A percentile compares a stretch with the other conserved stretches of the same genome.
Evolutionary conservation across 2,113 vertebrate species (phyloP).

Genomic region (Antennarius striatus): DNA sequence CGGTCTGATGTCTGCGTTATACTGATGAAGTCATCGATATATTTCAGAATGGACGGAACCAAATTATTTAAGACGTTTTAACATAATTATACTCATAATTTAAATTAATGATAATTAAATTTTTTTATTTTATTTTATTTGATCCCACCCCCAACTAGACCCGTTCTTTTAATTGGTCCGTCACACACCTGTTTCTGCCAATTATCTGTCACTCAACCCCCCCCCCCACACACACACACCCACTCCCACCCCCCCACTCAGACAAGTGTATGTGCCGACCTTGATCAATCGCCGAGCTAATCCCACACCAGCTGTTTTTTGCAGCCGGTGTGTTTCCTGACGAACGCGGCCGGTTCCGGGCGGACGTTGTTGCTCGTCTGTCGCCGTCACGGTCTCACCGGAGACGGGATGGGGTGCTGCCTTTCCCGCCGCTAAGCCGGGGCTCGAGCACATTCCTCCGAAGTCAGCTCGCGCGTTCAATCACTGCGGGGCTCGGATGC

Average conservation of each 20-base stretch:
- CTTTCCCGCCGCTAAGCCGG: constrained; percentile 52
- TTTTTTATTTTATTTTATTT: neutral
- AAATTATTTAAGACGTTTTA: too few relatives aligned
- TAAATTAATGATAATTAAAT: too few relatives aligned
- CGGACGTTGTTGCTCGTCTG: neutral
- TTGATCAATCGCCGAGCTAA: constrained; percentile 52
- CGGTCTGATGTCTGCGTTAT: too few relatives aligned
- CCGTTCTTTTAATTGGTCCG: constrained; percentile 58
- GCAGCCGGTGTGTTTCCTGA: constrained; percentile 24
- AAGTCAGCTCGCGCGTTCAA: constrained; percentile 2
- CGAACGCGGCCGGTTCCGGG: constrained; percentile 21
- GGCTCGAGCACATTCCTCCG: constrained; percentile 52
- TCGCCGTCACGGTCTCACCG: neutral
- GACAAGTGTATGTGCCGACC: constrained; percentile 46
- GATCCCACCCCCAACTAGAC: constrained; percentile 57
- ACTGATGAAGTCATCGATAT: too few relatives aligned
- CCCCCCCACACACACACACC: constrained; percentile 33
- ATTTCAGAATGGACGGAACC: too few relatives aligned
- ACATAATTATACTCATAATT: too few relatives aligned
- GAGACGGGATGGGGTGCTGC: constrained; percentile 49
- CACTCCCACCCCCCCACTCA: constrained; percentile 58
- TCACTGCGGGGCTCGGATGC: constrained; percentile 38
- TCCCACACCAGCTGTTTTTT: constrained; percentile 33
- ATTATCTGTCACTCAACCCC: constrained; percentile 63
- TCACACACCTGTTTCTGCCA: constrained; percentile 42